Evolutionary conservation across 37 sponge, comb jelly and placozoan genomes (phyloP), one percentile per base, ranked within the genome.

Genomic region (Spongilla lacustris): DNA sequence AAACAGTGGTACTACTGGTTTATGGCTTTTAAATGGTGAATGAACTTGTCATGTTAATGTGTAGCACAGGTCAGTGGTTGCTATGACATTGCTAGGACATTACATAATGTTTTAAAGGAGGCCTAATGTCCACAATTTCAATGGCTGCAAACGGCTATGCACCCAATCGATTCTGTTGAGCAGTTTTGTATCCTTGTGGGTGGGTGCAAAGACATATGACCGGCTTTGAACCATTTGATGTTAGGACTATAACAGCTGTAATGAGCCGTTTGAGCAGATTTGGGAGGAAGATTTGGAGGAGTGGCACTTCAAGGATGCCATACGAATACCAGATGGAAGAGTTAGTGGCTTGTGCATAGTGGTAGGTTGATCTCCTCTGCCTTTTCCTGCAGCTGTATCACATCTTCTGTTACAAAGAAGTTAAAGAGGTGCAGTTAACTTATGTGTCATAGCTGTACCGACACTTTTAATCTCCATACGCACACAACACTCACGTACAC

Each of bases 231-330:
- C n/a, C 41, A 6, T 6, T 41, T 29, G 37, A 23, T 58, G 5
- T 23, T 75, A 94, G 92, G 90, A 86, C 26, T 94, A 90, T 71
- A 80, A 67, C 27, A 74, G 91, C 25, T 96, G 97, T 83, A 69
- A 86, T 26, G 97, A 96, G 37, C 78, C 72, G 29, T 88, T 96
- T 36, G 96, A 96, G 66, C 91, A 94, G 67, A 91, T 94, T 68
- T 94, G 93, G 90, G 95, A 92, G 28, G 96, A 96, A 46, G 91
- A 92, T 22, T 66, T 81, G 69, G 97, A 96, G 58, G 95, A 87
- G 75, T 96, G 97, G 97, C 92, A 95, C 75, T 96, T 87, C 70
- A 92, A 84, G 79, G 95, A 96, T 71, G 97, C 97, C 0, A 67
- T 89, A 0, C 78, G 96, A n/a, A 49, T 49, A 1, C 11, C 46